phyloP scores from a whole-genome alignment of 2,113 vertebrate species.

The Leuciscus idus region DNA sequence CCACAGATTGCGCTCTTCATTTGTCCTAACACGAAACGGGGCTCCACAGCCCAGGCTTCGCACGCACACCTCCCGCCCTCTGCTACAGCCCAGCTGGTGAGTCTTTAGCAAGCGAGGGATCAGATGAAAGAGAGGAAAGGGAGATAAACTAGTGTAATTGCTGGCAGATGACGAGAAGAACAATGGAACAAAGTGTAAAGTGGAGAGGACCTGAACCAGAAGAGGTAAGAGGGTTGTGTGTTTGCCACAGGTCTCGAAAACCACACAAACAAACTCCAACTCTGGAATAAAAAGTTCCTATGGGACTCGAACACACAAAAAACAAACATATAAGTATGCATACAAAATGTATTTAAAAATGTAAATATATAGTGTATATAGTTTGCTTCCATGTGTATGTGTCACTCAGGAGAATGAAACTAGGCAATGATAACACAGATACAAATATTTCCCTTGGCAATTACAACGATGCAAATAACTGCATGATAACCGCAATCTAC shows the following conservation, averaged over 20 bases:
- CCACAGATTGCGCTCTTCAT: conserved; percentile 60
- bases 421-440: background rate
- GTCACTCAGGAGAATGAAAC: background rate
- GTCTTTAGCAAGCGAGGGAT: conserved; percentile 60
- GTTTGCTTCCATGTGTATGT: background rate
- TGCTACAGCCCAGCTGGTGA: conserved; percentile 66
- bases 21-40: conserved; percentile 53
- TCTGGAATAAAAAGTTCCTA: background rate
- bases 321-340: background rate
- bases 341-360: too few species aligned
- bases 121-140: conserved; percentile 70
- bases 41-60: conserved; percentile 62
- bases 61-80: conserved; percentile 61
- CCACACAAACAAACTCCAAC: conserved; percentile 13
- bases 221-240: conserved; percentile 35
- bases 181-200: conserved; percentile 43
- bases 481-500: background rate
- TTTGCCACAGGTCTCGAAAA: conserved; percentile 15
- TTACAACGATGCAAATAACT: background rate
- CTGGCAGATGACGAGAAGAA: conserved; percentile 67
- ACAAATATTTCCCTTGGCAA: too few species aligned
- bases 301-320: background rate
- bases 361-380: too few species aligned
- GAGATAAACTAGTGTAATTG: conserved; percentile 74
- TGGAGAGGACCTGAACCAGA: conserved; percentile 31